Evolutionary conservation across 2,888 invertebrate genomes (phyloP), one percentile per base, ranked within the genome.

Genomic region (Rhamnusium bicolor): DNA sequence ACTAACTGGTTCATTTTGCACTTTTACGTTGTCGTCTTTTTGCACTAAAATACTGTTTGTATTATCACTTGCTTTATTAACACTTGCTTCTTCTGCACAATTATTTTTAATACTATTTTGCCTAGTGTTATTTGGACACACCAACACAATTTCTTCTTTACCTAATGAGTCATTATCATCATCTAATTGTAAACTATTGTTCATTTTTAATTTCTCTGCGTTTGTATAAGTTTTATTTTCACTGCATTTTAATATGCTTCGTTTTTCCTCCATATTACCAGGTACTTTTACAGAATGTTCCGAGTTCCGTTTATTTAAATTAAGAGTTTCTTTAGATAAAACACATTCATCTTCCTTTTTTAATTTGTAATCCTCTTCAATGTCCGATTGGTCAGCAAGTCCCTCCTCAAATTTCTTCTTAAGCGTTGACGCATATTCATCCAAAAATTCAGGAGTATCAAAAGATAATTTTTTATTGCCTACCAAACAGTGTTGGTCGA

Each of bases 401-500:
- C 81, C 80, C 65, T 83, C 81, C 72, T 85, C 84, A 71, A 84
- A 82, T 63, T 83, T 84, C 73, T 85, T 86, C 76, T 85, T 86
- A 58, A 86, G 77, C 10, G 83, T 84, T 29, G 85, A 80, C 10
- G 86, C 85, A 76, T 86, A 87, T 75, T 87, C 87, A 71, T 88
- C 87, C 53, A 87, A 77, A 73, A 88, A 87, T 68, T 88, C 86
- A 7, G 87, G 86, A 63, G 86, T 84, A 76, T 88, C 88, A 72
- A 87, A 87, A 0, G 87, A 88, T 3, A 87, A 77, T 75, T 87
- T 88, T 78, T 88, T 88, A 71, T 84, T 84, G 62, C 84, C 85
- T 27, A 82, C 80, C 56, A 84, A 65, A 74, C 83, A 85, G 61
- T 85, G 85, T 62, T 87, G 87, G 73, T 88, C 87, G 75, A 88